Base-by-base conservation (phyloP, 2,797 vertebrate genomes). In the Euthynnus affinis region DNA sequence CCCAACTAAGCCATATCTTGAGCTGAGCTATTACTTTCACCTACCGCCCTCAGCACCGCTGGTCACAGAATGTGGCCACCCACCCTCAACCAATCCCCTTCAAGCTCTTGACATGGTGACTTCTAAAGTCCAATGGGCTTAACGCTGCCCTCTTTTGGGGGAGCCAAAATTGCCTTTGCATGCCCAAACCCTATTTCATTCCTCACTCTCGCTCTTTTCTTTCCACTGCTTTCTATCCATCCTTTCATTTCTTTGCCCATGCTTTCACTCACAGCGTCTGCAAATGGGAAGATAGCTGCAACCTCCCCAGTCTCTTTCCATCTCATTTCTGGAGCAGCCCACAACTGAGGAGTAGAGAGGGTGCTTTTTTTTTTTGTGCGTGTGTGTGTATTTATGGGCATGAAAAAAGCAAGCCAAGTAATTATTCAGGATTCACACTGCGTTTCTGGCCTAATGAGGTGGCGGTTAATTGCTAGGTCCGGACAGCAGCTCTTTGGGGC, bases 381-480 rank as follows among this genome's bases (percentile, higher is more conserved):
- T 66, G 34, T 69, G 34, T 52, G 46, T 73, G 51, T 72, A 48
- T 71, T 60, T 65, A 40, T 70, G 63, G 58, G 46, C 37, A 8
- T 60, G 67, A 62, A 55, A 51, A 70, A 68, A 72, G 55, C 20
- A 44, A 74, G 66, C 78, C 59, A 59, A 74, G 79, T 84, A 82
- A 90, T 89, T 91, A 91, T 83, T 84, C 40, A 59, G 59, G 76
- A 86, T 84, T 90, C 85, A 87, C 79, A 82, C 82, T 66, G 81
- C 3, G 81, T 89, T 88, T 78, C 67, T 65, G 69, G 82, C 32
- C 83, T 91, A 93, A 93, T 90, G 85, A 91, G 85, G 80, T 81
- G 76, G 81, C 37, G 37, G 77, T 81, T 90, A 90, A 91, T 92
- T 89, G 85, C 79, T 34, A 59, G 71, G 85, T 90, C 68, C 20